Conservation (phyloP, 2,888 invertebrate species). For the Philonicus albiceps region DNA sequence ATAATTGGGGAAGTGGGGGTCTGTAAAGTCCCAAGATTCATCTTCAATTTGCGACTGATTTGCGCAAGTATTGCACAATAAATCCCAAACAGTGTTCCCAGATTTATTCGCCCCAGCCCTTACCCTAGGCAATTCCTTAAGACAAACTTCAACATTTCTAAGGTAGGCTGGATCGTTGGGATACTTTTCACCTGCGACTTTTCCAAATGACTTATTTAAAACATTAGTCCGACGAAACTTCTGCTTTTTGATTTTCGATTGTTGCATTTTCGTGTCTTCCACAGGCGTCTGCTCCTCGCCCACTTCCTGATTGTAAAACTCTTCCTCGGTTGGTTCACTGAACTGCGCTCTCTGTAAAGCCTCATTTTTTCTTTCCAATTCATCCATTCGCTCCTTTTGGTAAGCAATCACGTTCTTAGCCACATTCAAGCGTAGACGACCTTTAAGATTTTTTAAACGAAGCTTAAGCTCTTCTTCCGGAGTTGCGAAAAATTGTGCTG, state of each 20-base stretch:
- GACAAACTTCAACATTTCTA: not conserved
- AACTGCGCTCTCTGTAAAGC: not conserved
- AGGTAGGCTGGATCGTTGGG: not conserved
- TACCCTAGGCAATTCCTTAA: not conserved
- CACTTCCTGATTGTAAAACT: not conserved
- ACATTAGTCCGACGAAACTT: not conserved
- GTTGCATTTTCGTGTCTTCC: not conserved
- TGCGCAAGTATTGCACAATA: not conserved
- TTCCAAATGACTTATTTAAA: not conserved
- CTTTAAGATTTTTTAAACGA: constrained; percentile 22
- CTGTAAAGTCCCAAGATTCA: not conserved
- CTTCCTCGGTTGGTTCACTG: not conserved
- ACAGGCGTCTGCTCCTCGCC: not conserved
- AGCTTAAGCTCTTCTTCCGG: constrained; percentile 48
- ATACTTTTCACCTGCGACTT: not conserved
- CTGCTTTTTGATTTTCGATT: not conserved
- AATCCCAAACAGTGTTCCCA: not conserved
- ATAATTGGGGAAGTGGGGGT: not conserved
- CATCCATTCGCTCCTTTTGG: constrained; percentile 16
- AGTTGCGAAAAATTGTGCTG: constrained; percentile 50
- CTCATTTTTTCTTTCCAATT: not conserved
- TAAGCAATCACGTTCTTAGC: constrained; percentile 27
- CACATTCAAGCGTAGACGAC: not conserved
- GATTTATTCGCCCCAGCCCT: not conserved
- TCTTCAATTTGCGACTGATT: not conserved